A percentile compares a stretch with the other conserved stretches of the same genome.
These are phyloP conservation scores for Pardosa pseudoannulata DNA, from an alignment of 2,888 invertebrate species.

Conservation along the genomic window DNA sequence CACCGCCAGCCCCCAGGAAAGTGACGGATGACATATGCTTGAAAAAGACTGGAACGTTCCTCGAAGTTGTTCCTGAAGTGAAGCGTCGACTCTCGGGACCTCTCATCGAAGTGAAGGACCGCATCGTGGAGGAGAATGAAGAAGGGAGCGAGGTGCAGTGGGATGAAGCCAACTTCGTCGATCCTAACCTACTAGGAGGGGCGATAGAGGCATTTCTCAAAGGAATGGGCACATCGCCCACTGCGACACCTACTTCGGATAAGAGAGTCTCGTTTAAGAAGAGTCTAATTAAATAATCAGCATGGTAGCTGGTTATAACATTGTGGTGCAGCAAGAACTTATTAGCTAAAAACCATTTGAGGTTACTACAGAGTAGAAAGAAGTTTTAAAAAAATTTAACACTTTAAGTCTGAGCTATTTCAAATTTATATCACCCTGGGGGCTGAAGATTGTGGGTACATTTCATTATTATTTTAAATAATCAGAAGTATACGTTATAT, in stretches of 20 bases:
- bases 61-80: constrained; percentile 58
- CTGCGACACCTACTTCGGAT: constrained; percentile 50
- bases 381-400: no score
- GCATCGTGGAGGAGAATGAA: constrained; percentile 42
- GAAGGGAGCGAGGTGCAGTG: constrained; percentile 70
- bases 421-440: no score
- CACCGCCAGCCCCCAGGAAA: constrained; percentile 15
- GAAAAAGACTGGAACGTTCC: constrained; percentile 39
- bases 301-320: no score
- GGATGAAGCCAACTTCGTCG: constrained; percentile 73
- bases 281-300: constrained; percentile 54
- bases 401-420: no score
- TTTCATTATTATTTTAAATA: no score
- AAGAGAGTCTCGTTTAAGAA: constrained; percentile 74
- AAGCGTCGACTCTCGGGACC: constrained; percentile 55
- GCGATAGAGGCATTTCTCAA: constrained; percentile 74
- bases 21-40: constrained; percentile 48
- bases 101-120: constrained; percentile 56
- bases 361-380: no score
- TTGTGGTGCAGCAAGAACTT: no score
- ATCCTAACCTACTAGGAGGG: constrained; percentile 73
- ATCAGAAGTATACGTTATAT: no score
- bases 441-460: no score
- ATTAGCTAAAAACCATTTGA: no score
- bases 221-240: constrained; percentile 64